Conservation (phyloP, 2,888 invertebrate genomes). For the Machimus rusticus region DNA sequence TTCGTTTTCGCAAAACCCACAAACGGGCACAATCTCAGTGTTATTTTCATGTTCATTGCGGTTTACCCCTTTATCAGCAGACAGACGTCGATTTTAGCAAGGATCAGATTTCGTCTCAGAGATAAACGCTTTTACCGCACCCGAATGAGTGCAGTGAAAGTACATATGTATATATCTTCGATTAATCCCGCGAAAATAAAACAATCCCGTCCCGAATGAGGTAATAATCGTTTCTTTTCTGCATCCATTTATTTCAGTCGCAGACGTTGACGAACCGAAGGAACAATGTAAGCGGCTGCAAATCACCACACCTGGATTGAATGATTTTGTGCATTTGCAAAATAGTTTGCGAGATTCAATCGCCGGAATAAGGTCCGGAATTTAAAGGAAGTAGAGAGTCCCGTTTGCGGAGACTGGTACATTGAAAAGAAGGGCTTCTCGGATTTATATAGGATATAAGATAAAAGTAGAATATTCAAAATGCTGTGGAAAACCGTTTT, state of each 20-base stretch:
- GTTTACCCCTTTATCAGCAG: slow-evolving; percentile 32
- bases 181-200: slow-evolving; percentile 4
- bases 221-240: background rate
- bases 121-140: slow-evolving; percentile 13
- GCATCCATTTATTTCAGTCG: background rate
- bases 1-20: background rate
- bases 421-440: background rate
- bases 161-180: background rate
- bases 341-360: slow-evolving; percentile 6
- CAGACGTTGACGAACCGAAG: background rate
- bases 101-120: slow-evolving; percentile 32
- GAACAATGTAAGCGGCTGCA: background rate
- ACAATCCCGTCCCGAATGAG: background rate
- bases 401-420: no score
- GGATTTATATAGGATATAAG: background rate
- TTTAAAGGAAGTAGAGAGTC: background rate
- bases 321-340: slow-evolving; percentile 26
- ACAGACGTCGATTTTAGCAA: slow-evolving; percentile 18
- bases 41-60: slow-evolving; percentile 26
- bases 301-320: background rate
- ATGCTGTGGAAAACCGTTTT: slow-evolving; percentile 6
- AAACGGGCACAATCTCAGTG: background rate
- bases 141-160: slow-evolving; percentile 31
- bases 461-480: background rate
- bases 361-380: background rate